These are phyloP conservation scores for Polyodon spathula DNA, from an alignment of 2,113 vertebrate species.

Conservation along the genomic window DNA sequence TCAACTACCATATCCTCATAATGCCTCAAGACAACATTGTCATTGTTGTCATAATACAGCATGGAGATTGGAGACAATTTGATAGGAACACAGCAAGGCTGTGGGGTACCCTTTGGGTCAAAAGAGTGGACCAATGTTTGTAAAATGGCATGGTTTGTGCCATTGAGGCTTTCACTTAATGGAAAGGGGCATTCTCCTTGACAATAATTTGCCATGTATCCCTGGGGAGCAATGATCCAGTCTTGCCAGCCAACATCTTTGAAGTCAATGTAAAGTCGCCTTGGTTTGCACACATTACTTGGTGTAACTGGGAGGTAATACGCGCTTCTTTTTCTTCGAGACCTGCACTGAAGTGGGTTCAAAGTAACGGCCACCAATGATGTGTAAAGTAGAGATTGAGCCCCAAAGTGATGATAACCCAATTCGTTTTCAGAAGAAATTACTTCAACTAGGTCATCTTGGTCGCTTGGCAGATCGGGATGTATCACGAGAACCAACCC, in stretches of 20 bases:
- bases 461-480: neutral
- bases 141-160: constrained; percentile 87
- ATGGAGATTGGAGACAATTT: constrained; percentile 85
- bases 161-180: constrained; percentile 68
- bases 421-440: neutral
- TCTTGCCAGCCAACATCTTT: constrained; percentile 92
- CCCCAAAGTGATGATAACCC: neutral
- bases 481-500: constrained; percentile 60
- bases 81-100: constrained; percentile 84
- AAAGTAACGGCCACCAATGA: constrained; percentile 71
- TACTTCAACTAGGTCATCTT: neutral
- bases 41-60: constrained; percentile 87
- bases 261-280: constrained; percentile 82
- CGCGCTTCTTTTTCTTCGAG: constrained; percentile 45
- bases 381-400: constrained; percentile 39
- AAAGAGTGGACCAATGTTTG: constrained; percentile 82
- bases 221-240: constrained; percentile 90
- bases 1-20: constrained; percentile 96
- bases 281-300: constrained; percentile 68
- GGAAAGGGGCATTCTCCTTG: constrained; percentile 81
- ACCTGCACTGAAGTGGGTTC: constrained; percentile 57
- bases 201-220: constrained; percentile 91
- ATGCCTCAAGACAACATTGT: constrained; percentile 88
- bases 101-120: constrained; percentile 59
- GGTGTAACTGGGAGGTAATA: constrained; percentile 22